These are phyloP conservation scores for Geococcyx californianus DNA, from an alignment of 2,113 vertebrate genomes.

Conservation along the genomic window DNA sequence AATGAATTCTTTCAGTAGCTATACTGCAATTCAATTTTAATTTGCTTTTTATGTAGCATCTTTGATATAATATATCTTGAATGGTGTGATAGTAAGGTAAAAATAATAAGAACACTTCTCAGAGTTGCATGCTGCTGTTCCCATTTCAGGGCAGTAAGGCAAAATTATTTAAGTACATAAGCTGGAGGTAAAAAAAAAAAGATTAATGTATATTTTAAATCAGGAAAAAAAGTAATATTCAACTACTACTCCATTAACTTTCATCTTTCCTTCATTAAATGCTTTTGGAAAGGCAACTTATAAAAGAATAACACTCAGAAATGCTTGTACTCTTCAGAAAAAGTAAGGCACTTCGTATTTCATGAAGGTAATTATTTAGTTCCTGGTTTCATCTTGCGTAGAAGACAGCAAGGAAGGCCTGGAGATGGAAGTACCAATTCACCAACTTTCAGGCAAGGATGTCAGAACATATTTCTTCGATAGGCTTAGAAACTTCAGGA, in stretches of 20 bases:
- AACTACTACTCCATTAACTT: not conserved
- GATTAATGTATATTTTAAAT: conserved; percentile 3
- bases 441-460: not conserved
- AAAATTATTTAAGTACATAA: conserved; percentile 6
- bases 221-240: not conserved
- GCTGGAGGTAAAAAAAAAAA: not conserved
- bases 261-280: conserved; percentile 29
- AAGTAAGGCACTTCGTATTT: conserved; percentile 7
- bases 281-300: not conserved
- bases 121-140: not conserved
- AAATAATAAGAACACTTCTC: conserved; percentile 2
- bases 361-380: not conserved
- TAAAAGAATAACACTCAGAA: not conserved
- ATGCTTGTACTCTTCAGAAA: not conserved
- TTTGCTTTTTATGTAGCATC: conserved; percentile 36
- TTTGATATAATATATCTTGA: not conserved
- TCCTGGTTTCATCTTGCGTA: not conserved
- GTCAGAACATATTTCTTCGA: not conserved
- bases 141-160: not conserved
- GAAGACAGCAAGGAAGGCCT: not conserved
- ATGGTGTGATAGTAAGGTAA: not conserved
- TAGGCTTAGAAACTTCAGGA: not conserved
- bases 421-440: not conserved
- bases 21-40: conserved; percentile 30
- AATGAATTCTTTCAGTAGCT: not conserved